Percentiles rank a stretch among this genome's conserved stretches.
Conservation (phyloP, 2,888 invertebrate genomes). For the Brassicogethes aeneus region DNA sequence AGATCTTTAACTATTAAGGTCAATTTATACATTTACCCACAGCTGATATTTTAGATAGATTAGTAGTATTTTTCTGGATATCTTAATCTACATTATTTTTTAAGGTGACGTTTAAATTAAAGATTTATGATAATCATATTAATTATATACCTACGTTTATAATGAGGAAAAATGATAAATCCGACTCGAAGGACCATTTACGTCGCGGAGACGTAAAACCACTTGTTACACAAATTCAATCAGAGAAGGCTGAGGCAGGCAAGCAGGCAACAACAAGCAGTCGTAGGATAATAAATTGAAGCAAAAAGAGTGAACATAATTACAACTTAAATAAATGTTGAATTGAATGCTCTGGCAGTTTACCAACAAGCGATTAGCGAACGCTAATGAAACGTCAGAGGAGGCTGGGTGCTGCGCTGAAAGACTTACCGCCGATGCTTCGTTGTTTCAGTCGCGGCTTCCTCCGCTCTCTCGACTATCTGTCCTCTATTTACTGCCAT, state of each 20-base stretch:
- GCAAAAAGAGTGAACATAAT: constrained; percentile 8
- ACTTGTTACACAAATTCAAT: no score
- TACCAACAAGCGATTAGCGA: constrained; percentile 31
- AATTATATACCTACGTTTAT: no score
- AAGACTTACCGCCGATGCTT: constrained; percentile 2
- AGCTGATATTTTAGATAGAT: constrained; percentile 2
- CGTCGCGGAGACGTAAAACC: no score
- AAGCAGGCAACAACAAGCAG: no score
- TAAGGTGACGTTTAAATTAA: no score
- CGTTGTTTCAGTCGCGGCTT: neutral
- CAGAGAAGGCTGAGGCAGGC: no score
- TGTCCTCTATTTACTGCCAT: constrained; percentile 17
- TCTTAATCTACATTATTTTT: no score
- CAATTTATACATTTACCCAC: constrained; percentile 2
- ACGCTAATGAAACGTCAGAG: constrained; percentile 33
- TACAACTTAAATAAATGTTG: constrained; percentile 15
- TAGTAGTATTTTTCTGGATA: no score
- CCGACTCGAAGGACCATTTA: no score
- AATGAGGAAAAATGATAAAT: no score
- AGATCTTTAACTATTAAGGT: constrained; percentile 1
- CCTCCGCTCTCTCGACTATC: neutral
- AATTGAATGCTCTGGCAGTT: constrained; percentile 21
- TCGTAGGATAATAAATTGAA: no score
- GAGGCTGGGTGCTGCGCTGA: constrained; percentile 12
- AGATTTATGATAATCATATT: no score